Percentiles rank a stretch among this genome's conserved stretches.
These are phyloP conservation scores for Rhagologus leucostigma DNA, from an alignment of 2,113 vertebrate species.

Conservation along the genomic window DNA sequence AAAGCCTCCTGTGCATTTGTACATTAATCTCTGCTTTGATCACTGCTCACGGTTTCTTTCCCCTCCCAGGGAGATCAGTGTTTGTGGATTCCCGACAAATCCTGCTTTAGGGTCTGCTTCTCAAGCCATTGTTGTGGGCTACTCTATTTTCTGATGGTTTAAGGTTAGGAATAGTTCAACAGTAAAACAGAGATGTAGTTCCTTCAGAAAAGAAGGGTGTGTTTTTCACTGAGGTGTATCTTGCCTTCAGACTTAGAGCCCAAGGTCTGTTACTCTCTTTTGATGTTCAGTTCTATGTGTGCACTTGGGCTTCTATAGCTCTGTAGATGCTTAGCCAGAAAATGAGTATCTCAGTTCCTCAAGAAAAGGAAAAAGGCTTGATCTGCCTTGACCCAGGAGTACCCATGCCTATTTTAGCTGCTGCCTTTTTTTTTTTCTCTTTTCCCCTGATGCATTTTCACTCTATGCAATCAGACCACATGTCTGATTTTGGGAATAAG, in stretches of 20 bases:
- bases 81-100: background rate
- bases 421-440: background rate
- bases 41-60: background rate
- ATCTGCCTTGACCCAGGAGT: background rate
- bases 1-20: background rate
- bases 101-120: background rate
- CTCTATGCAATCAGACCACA: fast-evolving
- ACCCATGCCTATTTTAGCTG: background rate
- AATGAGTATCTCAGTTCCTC: background rate
- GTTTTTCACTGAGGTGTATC: background rate
- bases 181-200: background rate
- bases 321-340: background rate
- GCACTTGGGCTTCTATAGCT: background rate
- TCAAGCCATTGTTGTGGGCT: background rate
- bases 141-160: background rate
- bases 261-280: background rate
- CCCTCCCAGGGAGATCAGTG: background rate
- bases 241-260: background rate
- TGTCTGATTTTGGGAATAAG: background rate
- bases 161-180: background rate
- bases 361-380: background rate
- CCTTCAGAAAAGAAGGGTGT: background rate
- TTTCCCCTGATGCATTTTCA: background rate
- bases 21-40: background rate
- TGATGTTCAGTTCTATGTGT: background rate